Conservation (phyloP, 53 echinoderm and acorn worm species). For the Holothuria leucospilota region DNA sequence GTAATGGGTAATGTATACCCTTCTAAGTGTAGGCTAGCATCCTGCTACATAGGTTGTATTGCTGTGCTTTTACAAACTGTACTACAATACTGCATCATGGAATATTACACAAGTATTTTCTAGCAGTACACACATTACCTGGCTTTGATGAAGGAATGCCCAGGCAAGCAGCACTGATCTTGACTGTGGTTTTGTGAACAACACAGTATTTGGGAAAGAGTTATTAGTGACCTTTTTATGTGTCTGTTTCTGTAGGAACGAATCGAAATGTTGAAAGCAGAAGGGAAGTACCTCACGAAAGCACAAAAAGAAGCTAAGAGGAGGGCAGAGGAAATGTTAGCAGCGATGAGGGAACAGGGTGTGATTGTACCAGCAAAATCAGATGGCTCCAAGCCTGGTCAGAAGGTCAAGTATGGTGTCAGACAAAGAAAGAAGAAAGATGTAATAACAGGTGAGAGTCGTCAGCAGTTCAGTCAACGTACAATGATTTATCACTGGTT, state of each 20-base stretch:
- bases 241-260: conserved; percentile 60
- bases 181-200: too few relatives aligned
- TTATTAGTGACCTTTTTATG: neutral
- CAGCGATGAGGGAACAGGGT: conserved; percentile 80
- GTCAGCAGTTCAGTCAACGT: neutral
- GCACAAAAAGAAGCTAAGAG: conserved; percentile 80
- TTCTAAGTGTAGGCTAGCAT: too few relatives aligned
- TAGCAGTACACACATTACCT: too few relatives aligned
- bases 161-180: too few relatives aligned
- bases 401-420: conserved; percentile 76
- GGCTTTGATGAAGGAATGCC: too few relatives aligned
- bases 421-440: conserved; percentile 66
- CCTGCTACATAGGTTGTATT: too few relatives aligned
- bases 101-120: too few relatives aligned
- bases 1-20: too few relatives aligned
- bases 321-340: conserved; percentile 76
- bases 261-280: conserved; percentile 78
- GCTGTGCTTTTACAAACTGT: too few relatives aligned
- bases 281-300: conserved; percentile 87
- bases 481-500: neutral
- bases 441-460: neutral
- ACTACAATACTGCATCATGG: too few relatives aligned
- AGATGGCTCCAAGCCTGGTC: conserved; percentile 54
- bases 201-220: too few relatives aligned
- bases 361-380: conserved; percentile 75